Evolutionary conservation across 1,140 invertebrate genomes (phyloP).

Genomic region (Spodoptera frugiperda): DNA sequence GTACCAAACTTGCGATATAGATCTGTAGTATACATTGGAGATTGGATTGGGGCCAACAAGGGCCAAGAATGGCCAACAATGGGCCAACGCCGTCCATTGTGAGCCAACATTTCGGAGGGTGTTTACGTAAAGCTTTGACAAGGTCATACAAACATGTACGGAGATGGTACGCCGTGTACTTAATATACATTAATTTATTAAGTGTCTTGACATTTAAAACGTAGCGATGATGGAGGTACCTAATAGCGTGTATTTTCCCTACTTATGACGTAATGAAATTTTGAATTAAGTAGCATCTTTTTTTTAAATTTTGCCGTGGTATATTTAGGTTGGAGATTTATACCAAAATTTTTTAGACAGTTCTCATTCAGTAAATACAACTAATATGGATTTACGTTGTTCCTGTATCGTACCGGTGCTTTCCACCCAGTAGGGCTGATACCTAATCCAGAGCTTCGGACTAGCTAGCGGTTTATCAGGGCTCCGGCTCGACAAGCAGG

Average conservation of each 20-base stretch:
- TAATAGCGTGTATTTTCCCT: constrained; percentile 1
- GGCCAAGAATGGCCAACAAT: background rate
- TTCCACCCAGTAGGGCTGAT: no score
- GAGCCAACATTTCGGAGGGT: background rate
- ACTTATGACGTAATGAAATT: background rate
- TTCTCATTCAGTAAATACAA: no score
- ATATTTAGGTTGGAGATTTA: no score
- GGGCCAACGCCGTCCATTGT: background rate
- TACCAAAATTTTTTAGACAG: no score
- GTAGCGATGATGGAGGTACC: background rate
- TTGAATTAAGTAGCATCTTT: background rate
- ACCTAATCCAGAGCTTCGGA: no score
- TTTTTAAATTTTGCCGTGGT: no score
- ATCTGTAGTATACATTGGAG: background rate
- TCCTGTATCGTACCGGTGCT: no score
- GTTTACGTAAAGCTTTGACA: constrained; percentile 3
- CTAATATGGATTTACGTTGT: no score
- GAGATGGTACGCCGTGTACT: background rate
- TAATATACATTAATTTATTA: constrained; percentile 18
- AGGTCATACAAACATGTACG: constrained; percentile 20
- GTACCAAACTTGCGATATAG: background rate
- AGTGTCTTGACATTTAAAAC: constrained; percentile 19
- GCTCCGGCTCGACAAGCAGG: no score
- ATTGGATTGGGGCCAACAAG: background rate
- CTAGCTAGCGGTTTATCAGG: no score